Evolutionary conservation across 2,113 vertebrate genomes (phyloP), one percentile per base, ranked within the genome.

Genomic region (Myiozetetes cayanensis): DNA sequence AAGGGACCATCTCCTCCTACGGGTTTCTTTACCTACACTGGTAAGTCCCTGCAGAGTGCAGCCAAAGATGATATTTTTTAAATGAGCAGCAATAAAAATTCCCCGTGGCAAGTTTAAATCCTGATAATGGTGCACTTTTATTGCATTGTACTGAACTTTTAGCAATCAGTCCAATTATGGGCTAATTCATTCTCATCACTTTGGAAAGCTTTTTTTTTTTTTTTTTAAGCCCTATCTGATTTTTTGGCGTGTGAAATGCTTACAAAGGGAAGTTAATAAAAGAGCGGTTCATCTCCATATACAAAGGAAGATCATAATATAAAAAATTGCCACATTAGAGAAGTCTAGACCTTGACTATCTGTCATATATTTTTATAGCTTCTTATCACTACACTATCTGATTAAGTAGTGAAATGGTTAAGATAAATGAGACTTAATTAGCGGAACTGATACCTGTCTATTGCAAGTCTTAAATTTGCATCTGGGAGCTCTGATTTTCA

Each of bases 241-340:
- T 91, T 93, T 92, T 94, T 89, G 63, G 72, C 4, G 3, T 94
- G 88, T 96, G 95, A 96, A 96, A 94, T 87, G 94, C 94, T 94
- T 96, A 90, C 94, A 96, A 94, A 95, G 72, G 85, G 85, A 94
- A 93, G 83, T 94, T 96, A 94, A 96, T 97, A 95, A 96, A 96
- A 95, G 91, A 96, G 61, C 17, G 0, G 91, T 94, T 95, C 91
- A 95, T 94, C 94, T 95, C 78, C 92, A 97, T 95, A 89, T 73
- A 94, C 77, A 92, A 96, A 96, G 95, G 73, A 93, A 93, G 89
- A 93, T 94, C 90, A 86, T 91, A 86, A 93, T 94, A 79, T 93
- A 92, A 96, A 95, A 95, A 96, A 94, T 86, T 96, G 91, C 85
- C 90, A 95, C 93, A 92, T 96, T 97, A 97, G 90, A 94, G 93